Percentiles rank a stretch among this genome's conserved stretches.
These are phyloP conservation scores for Aricia artaxerxes DNA, from an alignment of 2,888 invertebrate genomes.

Conservation along the genomic window DNA sequence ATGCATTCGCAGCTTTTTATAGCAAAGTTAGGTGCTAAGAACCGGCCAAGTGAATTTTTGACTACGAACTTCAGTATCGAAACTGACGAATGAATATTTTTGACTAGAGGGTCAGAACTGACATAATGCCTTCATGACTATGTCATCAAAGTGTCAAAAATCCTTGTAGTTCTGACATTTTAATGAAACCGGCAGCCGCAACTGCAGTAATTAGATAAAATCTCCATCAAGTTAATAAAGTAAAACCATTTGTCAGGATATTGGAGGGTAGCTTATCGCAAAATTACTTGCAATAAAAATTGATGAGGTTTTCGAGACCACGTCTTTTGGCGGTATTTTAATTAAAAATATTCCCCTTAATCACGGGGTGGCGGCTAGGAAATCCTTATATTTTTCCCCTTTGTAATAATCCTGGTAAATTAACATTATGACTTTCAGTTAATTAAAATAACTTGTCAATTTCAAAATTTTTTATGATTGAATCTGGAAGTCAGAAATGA, in stretches of 20 bases:
- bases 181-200: neutral
- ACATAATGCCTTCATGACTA: too few species aligned
- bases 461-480: neutral
- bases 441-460: conserved; percentile 1
- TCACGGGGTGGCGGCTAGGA: neutral
- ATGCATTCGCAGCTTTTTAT: too few species aligned
- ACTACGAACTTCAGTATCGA: too few species aligned
- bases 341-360: conserved; percentile 30
- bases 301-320: conserved; percentile 40
- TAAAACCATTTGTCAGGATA: conserved; percentile 28
- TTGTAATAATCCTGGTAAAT: conserved; percentile 2
- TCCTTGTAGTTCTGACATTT: neutral
- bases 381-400: conserved; percentile 13
- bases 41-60: too few species aligned
- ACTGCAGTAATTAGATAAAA: conserved; percentile 25
- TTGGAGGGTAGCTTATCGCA: conserved; percentile 38
- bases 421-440: neutral
- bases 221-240: conserved; percentile 27
- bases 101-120: too few species aligned
- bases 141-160: too few species aligned
- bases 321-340: conserved; percentile 32
- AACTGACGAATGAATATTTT: too few species aligned
- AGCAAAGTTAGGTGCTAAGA: too few species aligned
- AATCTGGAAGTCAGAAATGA: neutral
- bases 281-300: conserved; percentile 42